Conservation (phyloP, 2,888 invertebrate species). For the Chloromyia formosa region DNA sequence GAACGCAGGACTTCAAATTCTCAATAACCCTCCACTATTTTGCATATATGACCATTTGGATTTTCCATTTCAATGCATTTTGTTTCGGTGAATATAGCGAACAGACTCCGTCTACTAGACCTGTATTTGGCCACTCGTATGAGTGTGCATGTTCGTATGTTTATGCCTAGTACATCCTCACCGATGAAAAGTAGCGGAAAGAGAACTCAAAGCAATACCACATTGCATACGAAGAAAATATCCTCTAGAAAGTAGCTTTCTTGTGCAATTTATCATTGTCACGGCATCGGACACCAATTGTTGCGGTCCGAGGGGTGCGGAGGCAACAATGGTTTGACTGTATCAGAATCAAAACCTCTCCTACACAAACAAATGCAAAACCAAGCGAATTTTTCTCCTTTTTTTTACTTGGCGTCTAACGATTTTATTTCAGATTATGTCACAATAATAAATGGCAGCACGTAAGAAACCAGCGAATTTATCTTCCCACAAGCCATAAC, state of each 20-base stretch:
- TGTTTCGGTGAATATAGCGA: too few species aligned
- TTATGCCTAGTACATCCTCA: too few species aligned
- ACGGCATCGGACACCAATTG: constrained; percentile 9
- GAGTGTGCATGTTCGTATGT: too few species aligned
- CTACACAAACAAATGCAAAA: constrained; percentile 11
- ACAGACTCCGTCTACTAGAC: too few species aligned
- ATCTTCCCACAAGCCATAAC: constrained; percentile 25
- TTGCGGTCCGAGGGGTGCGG: constrained; percentile 12
- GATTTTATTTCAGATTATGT: constrained; percentile 49
- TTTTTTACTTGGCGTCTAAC: constrained; percentile 42
- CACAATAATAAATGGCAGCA: constrained; percentile 47
- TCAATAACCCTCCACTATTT: too few species aligned
- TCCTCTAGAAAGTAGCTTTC: neutral
- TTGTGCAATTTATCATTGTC: constrained; percentile 15
- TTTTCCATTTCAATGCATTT: too few species aligned
- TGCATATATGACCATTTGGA: too few species aligned
- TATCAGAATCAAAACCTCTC: too few species aligned
- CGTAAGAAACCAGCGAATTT: constrained; percentile 32
- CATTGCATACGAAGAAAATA: constrained; percentile 6
- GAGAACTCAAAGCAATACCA: constrained; percentile 70
- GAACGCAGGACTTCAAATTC: too few species aligned
- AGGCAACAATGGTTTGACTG: neutral
- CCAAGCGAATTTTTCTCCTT: constrained; percentile 26
- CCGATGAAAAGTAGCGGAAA: neutral
- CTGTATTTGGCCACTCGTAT: too few species aligned